These are phyloP conservation scores for Cyprinodon brontotheroides DNA, from an alignment of 2,113 vertebrate species.

Conservation along the genomic window DNA sequence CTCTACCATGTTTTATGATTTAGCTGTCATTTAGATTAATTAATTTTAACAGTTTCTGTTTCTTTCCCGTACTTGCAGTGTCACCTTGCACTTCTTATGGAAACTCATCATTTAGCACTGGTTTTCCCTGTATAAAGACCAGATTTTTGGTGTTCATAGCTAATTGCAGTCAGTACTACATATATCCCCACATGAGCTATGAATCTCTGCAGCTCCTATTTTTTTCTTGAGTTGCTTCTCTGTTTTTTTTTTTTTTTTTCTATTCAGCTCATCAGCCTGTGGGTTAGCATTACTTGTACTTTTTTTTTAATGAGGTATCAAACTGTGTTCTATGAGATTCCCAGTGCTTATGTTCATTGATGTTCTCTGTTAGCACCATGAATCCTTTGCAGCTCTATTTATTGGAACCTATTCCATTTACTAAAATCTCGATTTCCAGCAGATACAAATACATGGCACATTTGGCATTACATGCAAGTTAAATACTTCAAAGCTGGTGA, in stretches of 20 bases:
- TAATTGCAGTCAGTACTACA: too few relatives aligned
- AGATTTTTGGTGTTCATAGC: too few relatives aligned
- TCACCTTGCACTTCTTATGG: too few relatives aligned
- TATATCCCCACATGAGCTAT: background rate
- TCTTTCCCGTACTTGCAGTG: too few relatives aligned
- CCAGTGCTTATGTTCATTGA: background rate
- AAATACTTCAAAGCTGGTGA: background rate
- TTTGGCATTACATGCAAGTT: background rate
- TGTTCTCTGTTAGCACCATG: background rate
- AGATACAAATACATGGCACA: background rate
- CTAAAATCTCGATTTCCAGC: background rate
- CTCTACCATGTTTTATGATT: background rate
- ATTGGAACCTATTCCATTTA: background rate
- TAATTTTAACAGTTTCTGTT: too few relatives aligned
- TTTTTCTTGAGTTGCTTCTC: background rate
- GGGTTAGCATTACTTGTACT: background rate
- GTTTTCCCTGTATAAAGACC: too few relatives aligned
- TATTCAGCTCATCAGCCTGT: background rate
- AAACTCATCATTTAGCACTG: too few relatives aligned
- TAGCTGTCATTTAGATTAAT: background rate
- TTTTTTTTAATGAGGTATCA: background rate
- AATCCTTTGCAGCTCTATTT: background rate
- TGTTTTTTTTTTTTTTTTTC: background rate
- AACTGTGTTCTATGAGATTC: background rate
- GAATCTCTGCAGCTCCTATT: background rate